Conservation (phyloP, 2,797 vertebrate genomes). For the Myotis vivesi region DNA sequence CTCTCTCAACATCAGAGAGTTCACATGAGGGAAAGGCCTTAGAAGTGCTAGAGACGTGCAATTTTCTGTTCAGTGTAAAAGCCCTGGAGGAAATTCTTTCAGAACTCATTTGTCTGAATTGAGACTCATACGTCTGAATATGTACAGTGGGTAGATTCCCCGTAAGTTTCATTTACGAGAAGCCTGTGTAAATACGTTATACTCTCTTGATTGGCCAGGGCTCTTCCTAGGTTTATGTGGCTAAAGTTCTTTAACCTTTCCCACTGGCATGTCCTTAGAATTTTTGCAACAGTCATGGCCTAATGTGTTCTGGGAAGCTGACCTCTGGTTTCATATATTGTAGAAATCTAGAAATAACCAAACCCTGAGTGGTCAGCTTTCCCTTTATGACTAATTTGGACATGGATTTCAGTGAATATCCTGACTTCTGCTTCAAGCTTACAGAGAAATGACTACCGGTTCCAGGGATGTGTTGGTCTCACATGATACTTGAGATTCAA, state of each 20-base stretch:
- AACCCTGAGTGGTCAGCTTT: neutral
- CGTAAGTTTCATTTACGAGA: neutral
- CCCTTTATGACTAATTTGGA: neutral
- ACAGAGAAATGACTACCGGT: neutral
- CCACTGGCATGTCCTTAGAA: too few relatives aligned
- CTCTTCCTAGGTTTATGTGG: neutral
- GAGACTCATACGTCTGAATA: neutral
- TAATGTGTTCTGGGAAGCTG: neutral
- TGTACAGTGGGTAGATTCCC: too few relatives aligned
- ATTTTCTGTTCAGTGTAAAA: neutral
- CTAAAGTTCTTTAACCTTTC: neutral
- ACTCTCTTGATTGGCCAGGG: neutral
- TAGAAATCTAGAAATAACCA: neutral
- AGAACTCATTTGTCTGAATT: neutral
- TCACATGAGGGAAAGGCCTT: neutral
- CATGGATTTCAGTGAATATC: neutral
- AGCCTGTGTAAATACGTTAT: neutral
- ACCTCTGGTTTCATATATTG: neutral
- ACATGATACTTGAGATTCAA: neutral
- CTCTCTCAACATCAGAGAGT: conserved; percentile 2
- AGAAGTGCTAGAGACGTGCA: neutral
- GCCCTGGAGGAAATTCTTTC: neutral
- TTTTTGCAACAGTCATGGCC: neutral
- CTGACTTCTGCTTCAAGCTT: neutral
- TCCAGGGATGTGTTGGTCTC: neutral